Evolutionary conservation across 2,797 vertebrate genomes (phyloP).

Genomic region (Sciaenops ocellatus): DNA sequence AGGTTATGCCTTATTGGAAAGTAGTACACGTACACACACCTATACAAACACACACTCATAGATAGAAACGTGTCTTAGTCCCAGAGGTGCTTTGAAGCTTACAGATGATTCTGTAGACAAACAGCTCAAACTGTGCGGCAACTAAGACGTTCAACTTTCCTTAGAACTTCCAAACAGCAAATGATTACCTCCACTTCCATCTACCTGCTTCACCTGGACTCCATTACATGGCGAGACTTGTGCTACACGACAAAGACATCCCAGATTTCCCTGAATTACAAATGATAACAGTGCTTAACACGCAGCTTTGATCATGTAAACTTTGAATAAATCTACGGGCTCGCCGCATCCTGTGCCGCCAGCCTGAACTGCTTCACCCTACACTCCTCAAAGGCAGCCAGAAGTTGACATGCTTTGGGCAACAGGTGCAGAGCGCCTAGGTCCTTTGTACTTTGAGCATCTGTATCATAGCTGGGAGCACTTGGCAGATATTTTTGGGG

Average conservation of each 20-base stretch:
- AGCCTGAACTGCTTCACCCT: conserved; percentile 36
- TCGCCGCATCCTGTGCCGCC: conserved; percentile 9
- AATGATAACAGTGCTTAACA: conserved; percentile 48
- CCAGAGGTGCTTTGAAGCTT: background rate
- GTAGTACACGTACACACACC: background rate
- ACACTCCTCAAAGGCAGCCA: conserved; percentile 45
- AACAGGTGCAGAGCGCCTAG: conserved; percentile 47
- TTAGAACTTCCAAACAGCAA: conserved; percentile 12
- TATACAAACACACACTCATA: background rate
- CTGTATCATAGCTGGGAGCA: conserved; percentile 54
- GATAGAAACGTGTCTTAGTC: background rate
- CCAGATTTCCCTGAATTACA: conserved; percentile 50
- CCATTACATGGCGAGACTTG: background rate
- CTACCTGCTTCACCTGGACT: conserved; percentile 17
- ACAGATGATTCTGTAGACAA: background rate
- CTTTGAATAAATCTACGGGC: conserved; percentile 46
- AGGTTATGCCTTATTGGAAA: background rate
- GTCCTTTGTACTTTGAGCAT: conserved; percentile 60
- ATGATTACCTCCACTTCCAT: conserved; percentile 7
- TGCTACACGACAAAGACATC: conserved; percentile 2
- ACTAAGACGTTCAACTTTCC: background rate
- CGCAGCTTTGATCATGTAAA: conserved; percentile 53
- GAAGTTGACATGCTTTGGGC: conserved; percentile 44
- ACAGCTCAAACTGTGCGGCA: background rate
- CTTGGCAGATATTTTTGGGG: conserved; percentile 56